Evolutionary conservation across 2,888 invertebrate species (phyloP).

Genomic region (Elysia crispata): DNA sequence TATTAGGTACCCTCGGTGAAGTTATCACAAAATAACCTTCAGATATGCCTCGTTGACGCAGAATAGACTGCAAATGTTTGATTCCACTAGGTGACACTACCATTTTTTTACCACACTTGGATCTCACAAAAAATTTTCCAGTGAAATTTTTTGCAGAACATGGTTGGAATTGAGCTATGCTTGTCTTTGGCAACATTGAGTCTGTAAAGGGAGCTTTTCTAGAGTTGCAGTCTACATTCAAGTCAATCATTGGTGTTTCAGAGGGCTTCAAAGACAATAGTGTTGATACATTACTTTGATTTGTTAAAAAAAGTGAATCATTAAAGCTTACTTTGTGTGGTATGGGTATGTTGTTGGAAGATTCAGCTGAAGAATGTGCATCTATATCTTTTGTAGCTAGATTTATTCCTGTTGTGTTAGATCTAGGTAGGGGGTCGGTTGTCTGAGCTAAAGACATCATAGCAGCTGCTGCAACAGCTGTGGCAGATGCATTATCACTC

Average conservation of each 20-base stretch:
- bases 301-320: too few relatives aligned
- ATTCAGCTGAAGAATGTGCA: too few relatives aligned
- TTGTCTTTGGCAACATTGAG: neutral
- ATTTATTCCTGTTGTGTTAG: too few relatives aligned
- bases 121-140: slow-evolving; percentile 24
- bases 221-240: too few relatives aligned
- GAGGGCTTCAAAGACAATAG: too few relatives aligned
- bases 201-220: neutral
- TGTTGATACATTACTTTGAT: too few relatives aligned
- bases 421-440: neutral
- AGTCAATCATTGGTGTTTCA: too few relatives aligned
- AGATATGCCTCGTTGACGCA: slow-evolving; percentile 37
- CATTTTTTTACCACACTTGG: slow-evolving; percentile 28
- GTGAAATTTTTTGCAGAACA: neutral
- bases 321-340: too few relatives aligned
- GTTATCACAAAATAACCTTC: slow-evolving; percentile 48
- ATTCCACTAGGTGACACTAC: slow-evolving; percentile 46
- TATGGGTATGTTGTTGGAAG: too few relatives aligned
- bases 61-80: slow-evolving; percentile 38
- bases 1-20: slow-evolving; percentile 30
- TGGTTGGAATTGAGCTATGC: neutral
- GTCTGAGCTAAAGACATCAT: slow-evolving; percentile 38
- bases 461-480: slow-evolving; percentile 41
- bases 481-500: slow-evolving; percentile 21
- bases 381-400: too few relatives aligned